Base-by-base conservation (phyloP, 2,888 invertebrate species). In the Dasypolia templi region DNA sequence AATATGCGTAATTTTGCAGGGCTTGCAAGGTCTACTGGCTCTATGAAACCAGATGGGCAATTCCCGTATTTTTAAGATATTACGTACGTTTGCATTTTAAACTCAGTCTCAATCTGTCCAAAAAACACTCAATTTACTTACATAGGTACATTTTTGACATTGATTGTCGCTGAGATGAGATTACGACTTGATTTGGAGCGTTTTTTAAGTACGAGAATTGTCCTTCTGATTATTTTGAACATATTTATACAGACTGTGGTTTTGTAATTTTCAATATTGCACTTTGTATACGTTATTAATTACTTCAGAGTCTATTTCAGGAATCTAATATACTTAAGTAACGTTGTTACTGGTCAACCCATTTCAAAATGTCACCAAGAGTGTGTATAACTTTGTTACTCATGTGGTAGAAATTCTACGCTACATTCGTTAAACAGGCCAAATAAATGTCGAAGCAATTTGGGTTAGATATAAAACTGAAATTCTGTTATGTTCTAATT, bases 361-460 rank as follows among this genome's bases (percentile, higher is more conserved):
- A 64, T 72, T 81, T 72, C 55, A 56, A 46, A 74, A 64, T 79
- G 66, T 53, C 81, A 75, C 65, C 64, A 58, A 29, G 35, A 46
- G 55, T 63, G 17, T 49, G 39, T 56, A 46, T 62, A 75, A 68
- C 71, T 74, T 67, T 68, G 32, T 56, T 70, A 75, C 49, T 72
- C 58, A 61, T 62, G 51, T 69, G 72, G 72, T 69, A 73, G 69
- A 82, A 74, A 75, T 84, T 81, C 66, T 71, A 86, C 77, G 77
- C 64, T 70, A 75, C 79, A 83, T 84, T 87, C 69, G 80, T 67
- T 84, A 86, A 61, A 79, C 81, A 80, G 81, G 86, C 72, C 78
- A 83, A 71, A 79, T 74, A 83, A 87, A 87, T 87, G 87, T 87
- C 86, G 86, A 77, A 85, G 86, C 65, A 86, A 87, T 87, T 87